phyloP scores from a whole-genome alignment of 2,113 vertebrate genomes.

The Xiphophorus couchianus region DNA sequence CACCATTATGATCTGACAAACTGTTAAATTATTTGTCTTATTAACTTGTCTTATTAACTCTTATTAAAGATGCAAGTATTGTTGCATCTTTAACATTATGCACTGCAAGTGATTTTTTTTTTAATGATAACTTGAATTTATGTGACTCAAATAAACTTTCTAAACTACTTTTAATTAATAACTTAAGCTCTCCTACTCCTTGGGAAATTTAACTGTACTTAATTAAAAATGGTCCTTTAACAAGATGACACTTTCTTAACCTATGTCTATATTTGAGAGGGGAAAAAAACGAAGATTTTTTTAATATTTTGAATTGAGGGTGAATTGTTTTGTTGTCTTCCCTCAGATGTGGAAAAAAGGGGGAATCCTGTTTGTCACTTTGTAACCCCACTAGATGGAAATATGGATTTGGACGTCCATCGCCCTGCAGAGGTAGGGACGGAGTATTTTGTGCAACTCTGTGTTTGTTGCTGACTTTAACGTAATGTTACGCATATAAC shows the following conservation, averaged over 20 bases:
- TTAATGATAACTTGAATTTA: too few relatives aligned
- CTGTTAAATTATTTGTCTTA: too few relatives aligned
- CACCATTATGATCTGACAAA: too few relatives aligned
- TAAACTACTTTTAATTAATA: too few relatives aligned
- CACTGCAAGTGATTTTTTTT: too few relatives aligned
- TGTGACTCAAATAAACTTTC: too few relatives aligned
- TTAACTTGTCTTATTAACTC: too few relatives aligned
- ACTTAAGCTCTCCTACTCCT: neutral
- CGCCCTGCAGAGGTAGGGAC: conserved; percentile 86
- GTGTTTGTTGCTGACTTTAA: neutral
- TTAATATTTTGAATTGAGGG: neutral
- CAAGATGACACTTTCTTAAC: too few relatives aligned
- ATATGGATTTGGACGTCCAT: conserved; percentile 86
- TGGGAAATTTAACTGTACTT: neutral
- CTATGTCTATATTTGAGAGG: neutral
- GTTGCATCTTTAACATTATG: too few relatives aligned
- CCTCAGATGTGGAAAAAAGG: conserved; percentile 91
- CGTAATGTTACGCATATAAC: too few relatives aligned
- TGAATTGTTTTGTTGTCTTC: conserved; percentile 6
- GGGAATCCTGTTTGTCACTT: conserved; percentile 97
- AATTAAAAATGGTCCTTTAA: neutral
- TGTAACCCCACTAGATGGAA: conserved; percentile 92
- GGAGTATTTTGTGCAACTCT: neutral
- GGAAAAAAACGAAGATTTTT: neutral
- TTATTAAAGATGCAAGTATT: too few relatives aligned